These are phyloP conservation scores for Drosophila baimaii DNA, from an alignment of 1,140 invertebrate species.

Conservation along the genomic window DNA sequence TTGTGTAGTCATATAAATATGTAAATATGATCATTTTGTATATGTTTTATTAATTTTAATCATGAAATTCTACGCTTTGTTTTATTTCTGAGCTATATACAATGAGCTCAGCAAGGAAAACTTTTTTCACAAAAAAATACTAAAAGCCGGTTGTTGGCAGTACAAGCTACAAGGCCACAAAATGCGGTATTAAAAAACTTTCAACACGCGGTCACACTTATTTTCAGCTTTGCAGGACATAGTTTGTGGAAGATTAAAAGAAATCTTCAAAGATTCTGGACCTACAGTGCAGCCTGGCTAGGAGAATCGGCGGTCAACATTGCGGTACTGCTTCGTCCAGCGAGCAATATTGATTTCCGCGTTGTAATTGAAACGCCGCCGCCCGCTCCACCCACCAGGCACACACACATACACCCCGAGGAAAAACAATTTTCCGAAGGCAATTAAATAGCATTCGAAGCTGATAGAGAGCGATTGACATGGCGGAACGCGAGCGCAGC, in stretches of 20 bases:
- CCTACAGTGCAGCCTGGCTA: background rate
- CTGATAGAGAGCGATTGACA: conserved; percentile 21
- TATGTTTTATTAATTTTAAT: background rate
- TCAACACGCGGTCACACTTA: conserved; percentile 9
- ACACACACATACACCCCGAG: conserved; percentile 10
- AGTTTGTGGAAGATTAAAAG: conserved; percentile 15
- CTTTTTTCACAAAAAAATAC: background rate
- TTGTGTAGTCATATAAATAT: background rate
- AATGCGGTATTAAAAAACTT: background rate
- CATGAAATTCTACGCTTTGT: background rate
- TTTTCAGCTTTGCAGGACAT: conserved; percentile 35
- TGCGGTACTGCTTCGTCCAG: background rate
- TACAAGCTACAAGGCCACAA: background rate
- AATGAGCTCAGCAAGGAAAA: too few species aligned
- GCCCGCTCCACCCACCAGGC: background rate
- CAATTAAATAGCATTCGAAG: conserved; percentile 18
- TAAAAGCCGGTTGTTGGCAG: background rate
- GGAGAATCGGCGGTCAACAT: background rate
- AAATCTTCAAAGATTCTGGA: background rate
- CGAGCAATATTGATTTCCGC: conserved; percentile 31
- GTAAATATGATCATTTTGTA: too few species aligned
- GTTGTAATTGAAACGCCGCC: background rate
- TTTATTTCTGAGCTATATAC: background rate
- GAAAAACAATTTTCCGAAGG: conserved; percentile 33
- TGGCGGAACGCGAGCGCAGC: conserved; percentile 87